Evolutionary conservation across 1,140 invertebrate species (phyloP), one percentile per base, ranked within the genome.

Genomic region (Tetramorium parvispinum): DNA sequence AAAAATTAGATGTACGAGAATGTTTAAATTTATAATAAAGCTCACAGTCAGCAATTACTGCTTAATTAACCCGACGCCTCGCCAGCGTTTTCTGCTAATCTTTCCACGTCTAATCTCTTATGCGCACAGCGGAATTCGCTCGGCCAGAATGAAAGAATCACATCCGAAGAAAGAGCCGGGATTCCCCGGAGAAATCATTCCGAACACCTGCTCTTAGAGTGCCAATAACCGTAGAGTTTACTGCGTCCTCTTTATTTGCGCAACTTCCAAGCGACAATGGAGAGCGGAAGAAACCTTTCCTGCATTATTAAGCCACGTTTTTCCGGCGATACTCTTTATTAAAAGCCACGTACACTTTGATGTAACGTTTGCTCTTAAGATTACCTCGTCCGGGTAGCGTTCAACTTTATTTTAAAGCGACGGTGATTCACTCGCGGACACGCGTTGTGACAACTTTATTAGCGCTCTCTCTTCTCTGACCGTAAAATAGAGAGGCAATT

Each of bases 121-220:
- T 89, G 75, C 61, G 3, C n/a, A 21, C 40, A 46, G 21, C 37
- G 37, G 46, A 68, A 49, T 73, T 55, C 75, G 43, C 27, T 27
- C 7, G 61, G 24, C 40, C 65, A 32, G 73, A 88, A 88, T 88
- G 87, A 86, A 82, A 68, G 87, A 88, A 65, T 87, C 89, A 61
- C 79, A 63, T 53, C 55, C 63, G 43, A 71, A 66, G 77, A 87
- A 53, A 53, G 66, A 81, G 71, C 61, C 51, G 66, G 49, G 46
- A 24, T 59, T 90, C 89, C 89, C 89, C 71, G 18, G 89, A 91
- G 89, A 91, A 91, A 91, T 91, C 89, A 91, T 87, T 91, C 61
- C 53, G 85, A 91, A 91, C 89, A 91, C 89, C 89, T 91, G 89
- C 89, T 90, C 89, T 90, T 91, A 91, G 78, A 91, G 89, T 91